Base-by-base conservation (phyloP, 2,888 invertebrate species). In the Lottia gigantea region DNA sequence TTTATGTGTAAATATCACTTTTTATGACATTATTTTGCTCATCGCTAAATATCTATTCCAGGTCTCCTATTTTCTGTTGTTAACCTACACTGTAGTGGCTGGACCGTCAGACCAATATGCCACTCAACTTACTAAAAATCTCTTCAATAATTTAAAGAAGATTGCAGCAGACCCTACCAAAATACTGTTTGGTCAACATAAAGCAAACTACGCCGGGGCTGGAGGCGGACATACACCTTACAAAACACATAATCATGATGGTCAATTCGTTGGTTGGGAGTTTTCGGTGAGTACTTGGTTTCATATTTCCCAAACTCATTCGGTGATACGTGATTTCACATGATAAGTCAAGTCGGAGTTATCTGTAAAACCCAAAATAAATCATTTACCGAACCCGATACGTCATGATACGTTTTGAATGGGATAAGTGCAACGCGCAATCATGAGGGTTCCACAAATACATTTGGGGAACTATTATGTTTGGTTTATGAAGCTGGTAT, bases 221-320 rank as follows among this genome's bases (percentile, higher is more conserved):
- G 66, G 67, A 16, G 70, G 72, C 45, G 75, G 75, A 0, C 76
- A 72, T 55, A n/a, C 63, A 7, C 74, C 74, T 3, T 77, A 74
- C 63, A 19, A 49, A 14, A 62, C 64, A 23, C 45, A 49, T 16
- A 49, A 16, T 23, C 68, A 71, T 15, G 64, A 72, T 49, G 67
- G 71, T 25, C 46, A 47, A 0, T 49, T 64, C 47, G 40, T 47
- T 14, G 66, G 74, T 15, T 74, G 74, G 76, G 25, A n/a, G n/a
- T 72, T 72, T 65, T 62, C 69, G 49, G 71, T 74, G 70, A 63
- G 66, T 66, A 45, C 23, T 16, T 62, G 31, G 19, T 26, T 62
- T 62, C 15, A 19, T n/a, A 2, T 26, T 31, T 31, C 6, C 31
- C 31, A 31, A 31, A 31, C 31, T n/a, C n/a, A n/a, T n/a, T n/a